Evolutionary conservation across 2,113 vertebrate genomes (phyloP).

Genomic region (Strix aluco): DNA sequence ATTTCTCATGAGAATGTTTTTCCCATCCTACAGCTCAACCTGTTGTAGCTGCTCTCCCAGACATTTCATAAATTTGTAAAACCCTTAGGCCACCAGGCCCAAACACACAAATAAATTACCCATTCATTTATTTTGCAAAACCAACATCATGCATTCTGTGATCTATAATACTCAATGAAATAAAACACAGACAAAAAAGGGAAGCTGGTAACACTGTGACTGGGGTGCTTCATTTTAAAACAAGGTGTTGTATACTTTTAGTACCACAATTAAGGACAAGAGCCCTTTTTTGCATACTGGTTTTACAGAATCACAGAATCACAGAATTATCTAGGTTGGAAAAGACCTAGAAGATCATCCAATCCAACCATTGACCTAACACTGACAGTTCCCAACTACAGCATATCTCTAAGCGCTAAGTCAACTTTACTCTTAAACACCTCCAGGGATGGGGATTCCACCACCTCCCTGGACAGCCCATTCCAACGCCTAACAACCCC

Average conservation of each 20-base stretch:
- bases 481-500: too few relatives aligned
- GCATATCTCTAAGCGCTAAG: too few relatives aligned
- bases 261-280: not conserved
- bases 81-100: not conserved
- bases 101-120: not conserved
- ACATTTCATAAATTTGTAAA: not conserved
- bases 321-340: too few relatives aligned
- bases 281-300: not conserved
- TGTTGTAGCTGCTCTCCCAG: not conserved
- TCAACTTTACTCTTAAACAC: too few relatives aligned
- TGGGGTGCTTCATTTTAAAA: not conserved
- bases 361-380: too few relatives aligned
- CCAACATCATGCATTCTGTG: not conserved
- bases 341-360: too few relatives aligned
- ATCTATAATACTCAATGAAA: not conserved
- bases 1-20: not conserved
- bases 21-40: not conserved
- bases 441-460: too few relatives aligned
- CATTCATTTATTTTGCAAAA: not conserved
- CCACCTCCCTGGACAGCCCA: too few relatives aligned
- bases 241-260: not conserved
- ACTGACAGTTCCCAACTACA: too few relatives aligned
- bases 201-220: not conserved
- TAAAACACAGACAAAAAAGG: not conserved
- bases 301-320: not conserved